Conservation (phyloP, 2,888 invertebrate genomes). For the Erynnis tages region DNA sequence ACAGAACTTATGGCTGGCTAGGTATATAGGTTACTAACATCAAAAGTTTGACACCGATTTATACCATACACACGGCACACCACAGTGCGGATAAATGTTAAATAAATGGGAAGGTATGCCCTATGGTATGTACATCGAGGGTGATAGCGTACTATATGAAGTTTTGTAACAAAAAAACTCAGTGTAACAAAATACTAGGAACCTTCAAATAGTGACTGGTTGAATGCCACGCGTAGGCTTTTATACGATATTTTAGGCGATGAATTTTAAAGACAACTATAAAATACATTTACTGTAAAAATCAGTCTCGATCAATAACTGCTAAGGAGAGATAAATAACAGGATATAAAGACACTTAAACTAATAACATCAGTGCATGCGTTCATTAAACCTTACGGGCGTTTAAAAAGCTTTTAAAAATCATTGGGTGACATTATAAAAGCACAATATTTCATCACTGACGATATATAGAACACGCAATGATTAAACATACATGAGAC, state of each 20-base stretch:
- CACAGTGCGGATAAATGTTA: no score
- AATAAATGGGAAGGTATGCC: no score
- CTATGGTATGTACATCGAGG: no score
- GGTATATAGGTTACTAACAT: no score
- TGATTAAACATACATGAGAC: not conserved
- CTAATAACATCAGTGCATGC: slow-evolving; percentile 21
- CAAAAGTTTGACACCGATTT: no score
- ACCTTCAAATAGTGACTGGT: slow-evolving; percentile 1
- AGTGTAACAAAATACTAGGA: slow-evolving; percentile 1
- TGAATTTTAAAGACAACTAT: slow-evolving; percentile 21
- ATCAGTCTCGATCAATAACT: slow-evolving; percentile 22
- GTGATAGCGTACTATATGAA: no score
- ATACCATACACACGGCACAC: no score
- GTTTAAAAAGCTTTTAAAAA: slow-evolving; percentile 12
- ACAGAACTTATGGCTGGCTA: no score
- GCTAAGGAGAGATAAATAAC: slow-evolving; percentile 9
- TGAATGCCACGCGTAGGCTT: not conserved
- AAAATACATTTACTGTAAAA: slow-evolving; percentile 14
- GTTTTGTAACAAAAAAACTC: no score
- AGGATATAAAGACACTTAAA: slow-evolving; percentile 11
- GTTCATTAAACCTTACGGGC: not conserved
- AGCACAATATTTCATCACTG: slow-evolving; percentile 4
- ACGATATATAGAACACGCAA: slow-evolving; percentile 4
- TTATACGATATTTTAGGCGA: not conserved
- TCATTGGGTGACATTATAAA: slow-evolving; percentile 13